Evolutionary conservation across 2,113 vertebrate genomes (phyloP), one percentile per base, ranked within the genome.

Genomic region (Esox niger): DNA sequence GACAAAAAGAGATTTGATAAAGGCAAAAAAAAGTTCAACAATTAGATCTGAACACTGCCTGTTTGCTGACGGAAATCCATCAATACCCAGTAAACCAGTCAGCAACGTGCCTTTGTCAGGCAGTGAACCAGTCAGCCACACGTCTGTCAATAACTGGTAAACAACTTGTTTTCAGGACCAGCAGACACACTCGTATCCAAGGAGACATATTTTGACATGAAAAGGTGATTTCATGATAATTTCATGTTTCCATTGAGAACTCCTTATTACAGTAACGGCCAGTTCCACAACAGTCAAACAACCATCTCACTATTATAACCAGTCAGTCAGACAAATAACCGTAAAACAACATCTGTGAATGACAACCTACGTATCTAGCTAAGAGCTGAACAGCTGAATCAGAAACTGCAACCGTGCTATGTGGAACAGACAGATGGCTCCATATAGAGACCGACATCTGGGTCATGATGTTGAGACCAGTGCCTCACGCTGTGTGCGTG

Each of bases 61-160:
- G 83, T 84, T 77, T 85, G 77, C 77, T 85, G 88, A 76, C 79
- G 72, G 61, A 88, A 81, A 86, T 76, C 71, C 72, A 83, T 26
- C 49, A 70, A 26, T 62, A 38, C 35, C 11, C 15, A 38, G 3
- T 38, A 13, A 38, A 17, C 11, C 13, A 15, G 35, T 1, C 13
- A 43, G 35, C 3, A 0, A 43, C n/a, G n/a, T n/a, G n/a, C n/a
- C n/a, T n/a, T n/a, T n/a, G n/a, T n/a, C n/a, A 38, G 10, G 15
- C 15, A 38, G 3, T 38, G 35, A 38, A 17, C 11, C 13, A 15
- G 35, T 1, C 13, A 43, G 35, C 3, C 0, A 43, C n/a, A n/a
- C n/a, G n/a, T n/a, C n/a, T n/a, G n/a, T n/a, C n/a, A n/a, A n/a
- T n/a, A n/a, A n/a, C n/a, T n/a, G n/a, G n/a, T n/a, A n/a, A 15